Base-by-base conservation (phyloP, 2,113 vertebrate species). In the Peromyscus maniculatus region DNA sequence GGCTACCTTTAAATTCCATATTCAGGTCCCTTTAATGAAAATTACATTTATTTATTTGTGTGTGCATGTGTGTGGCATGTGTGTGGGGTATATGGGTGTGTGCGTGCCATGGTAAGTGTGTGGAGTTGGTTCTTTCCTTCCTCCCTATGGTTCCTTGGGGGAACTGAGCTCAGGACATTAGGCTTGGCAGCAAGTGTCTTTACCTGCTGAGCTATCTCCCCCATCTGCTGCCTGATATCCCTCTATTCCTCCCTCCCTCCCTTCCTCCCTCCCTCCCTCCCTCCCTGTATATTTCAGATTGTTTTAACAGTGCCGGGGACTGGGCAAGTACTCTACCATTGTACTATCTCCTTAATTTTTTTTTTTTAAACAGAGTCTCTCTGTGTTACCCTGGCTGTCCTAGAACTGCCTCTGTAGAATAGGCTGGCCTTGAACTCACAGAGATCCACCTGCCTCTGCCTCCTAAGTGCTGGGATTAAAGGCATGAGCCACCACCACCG, bases 201-300 rank as follows among this genome's bases (percentile, higher is more conserved):
- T 43, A 43, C 57, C 57, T 64, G 36, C 11, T 39, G 57, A 84
- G 7, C 7, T 36, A 4, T 64, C 82, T 28, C n/a, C 39, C 57
- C 1, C 10, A 62, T n/a, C 57, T 62, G 21, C n/a, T n/a, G 57
- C 57, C n/a, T 39, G 57, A 5, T 36, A 7, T 16, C 22, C 57
- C 13, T 28, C 59, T 6, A 3, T 22, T 13, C 33, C 5, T 36
- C 7, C 49, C 33, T 82, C 31, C 19, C 0, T 46, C 74, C 4
- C 22, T 77, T 10, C 8, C 0, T 43, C 1, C 9, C 9, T 15
- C 22, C 57, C 12, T 36, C 1, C 17, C 33, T 82, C 7, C 9
- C 8, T 75, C 4, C 43, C 39, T 75, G 10, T 36, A n/a, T n/a
- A 22, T 12, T 82, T 57, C 33, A 82, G 33, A 12, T 57, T 57